Base-by-base conservation (phyloP, 2,888 invertebrate genomes). In the Platycheirus albimanus region DNA sequence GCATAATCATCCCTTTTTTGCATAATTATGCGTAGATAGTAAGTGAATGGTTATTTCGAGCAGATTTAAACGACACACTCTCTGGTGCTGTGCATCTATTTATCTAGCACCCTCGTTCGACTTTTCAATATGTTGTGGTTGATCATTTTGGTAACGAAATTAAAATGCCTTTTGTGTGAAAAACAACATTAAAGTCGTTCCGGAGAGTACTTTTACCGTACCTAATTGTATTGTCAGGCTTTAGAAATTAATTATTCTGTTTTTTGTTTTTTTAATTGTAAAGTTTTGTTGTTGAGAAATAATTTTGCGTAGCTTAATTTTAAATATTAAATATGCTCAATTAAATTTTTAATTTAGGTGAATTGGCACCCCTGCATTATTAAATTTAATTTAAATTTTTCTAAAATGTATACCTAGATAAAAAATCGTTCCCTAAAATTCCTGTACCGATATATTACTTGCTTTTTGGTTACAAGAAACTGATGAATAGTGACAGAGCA, bases 121-220 rank as follows among this genome's bases (percentile, higher is more conserved):
- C 19, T 38, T 72, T 83, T 78, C 78, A 83, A 83, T 83, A 78
- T 83, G 71, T 63, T 83, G 71, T 63, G 78, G 78, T 74, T 74
- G 78, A 74, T 78, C 77, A 83, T 83, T 61, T 81, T 63, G 56
- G 77, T 54, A 49, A 66, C 17, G 28, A 47, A 74, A 56, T 64
- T 64, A 64, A 28, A 72, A 41, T 66, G 30, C 52, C 33, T 36
- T 19, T 49, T 33, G 24, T 28, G 7, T 7, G 3, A 20, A 36
- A 45, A 24, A 24, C 15, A 38, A 47, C 13, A 41, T 41, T 64
- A 24, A 28, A 38, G 24, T 28, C 13, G 51, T 10, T 20, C 15
- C 36, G 1, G 64, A 66, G 41, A 28, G 38, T 8, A 33, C 5
- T 33, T 11, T n/a, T n/a, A n/a, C n/a, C n/a, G n/a, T n/a, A 11